A percentile compares a stretch with the other conserved stretches of the same genome.
phyloP scores from a whole-genome alignment of 2,888 invertebrate species.

The Dolomedes plantarius region DNA sequence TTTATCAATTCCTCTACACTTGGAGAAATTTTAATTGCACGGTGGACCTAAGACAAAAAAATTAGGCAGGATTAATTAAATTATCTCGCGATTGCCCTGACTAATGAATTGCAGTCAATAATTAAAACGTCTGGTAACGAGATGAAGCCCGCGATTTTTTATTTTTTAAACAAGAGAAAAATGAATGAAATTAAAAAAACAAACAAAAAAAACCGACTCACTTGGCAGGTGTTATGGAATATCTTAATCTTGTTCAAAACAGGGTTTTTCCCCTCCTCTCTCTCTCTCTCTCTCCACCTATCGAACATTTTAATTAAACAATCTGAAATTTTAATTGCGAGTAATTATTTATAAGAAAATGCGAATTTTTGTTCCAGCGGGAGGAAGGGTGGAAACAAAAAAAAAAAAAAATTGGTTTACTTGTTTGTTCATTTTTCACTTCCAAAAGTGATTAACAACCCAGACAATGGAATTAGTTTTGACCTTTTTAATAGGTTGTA shows the following conservation, averaged over 20 bases:
- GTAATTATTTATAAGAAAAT: not conserved
- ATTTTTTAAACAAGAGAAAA: not conserved
- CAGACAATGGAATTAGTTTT: not conserved
- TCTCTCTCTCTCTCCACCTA: too few species aligned
- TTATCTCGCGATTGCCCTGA: not conserved
- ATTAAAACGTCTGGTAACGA: not conserved
- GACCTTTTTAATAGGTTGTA: too few species aligned
- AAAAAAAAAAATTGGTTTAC: too few species aligned
- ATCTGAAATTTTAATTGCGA: not conserved
- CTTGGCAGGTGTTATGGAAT: not conserved
- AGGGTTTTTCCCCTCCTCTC: too few species aligned
- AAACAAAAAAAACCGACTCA: too few species aligned
- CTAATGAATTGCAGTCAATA: not conserved
- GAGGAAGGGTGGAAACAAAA: too few species aligned
- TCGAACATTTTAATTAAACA: not conserved
- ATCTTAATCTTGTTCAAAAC: not conserved
- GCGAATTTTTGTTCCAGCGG: too few species aligned
- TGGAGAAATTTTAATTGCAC: not conserved
- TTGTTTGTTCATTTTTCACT: too few species aligned
- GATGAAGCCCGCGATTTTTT: not conserved
- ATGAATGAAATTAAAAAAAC: not conserved
- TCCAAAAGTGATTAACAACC: not conserved
- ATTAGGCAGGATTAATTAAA: not conserved
- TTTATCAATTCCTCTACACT: not conserved
- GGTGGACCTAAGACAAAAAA: not conserved